Percentiles rank a stretch among this genome's conserved stretches.
Evolutionary conservation across 2,888 invertebrate genomes (phyloP).

Genomic region (Polyommatus icarus): DNA sequence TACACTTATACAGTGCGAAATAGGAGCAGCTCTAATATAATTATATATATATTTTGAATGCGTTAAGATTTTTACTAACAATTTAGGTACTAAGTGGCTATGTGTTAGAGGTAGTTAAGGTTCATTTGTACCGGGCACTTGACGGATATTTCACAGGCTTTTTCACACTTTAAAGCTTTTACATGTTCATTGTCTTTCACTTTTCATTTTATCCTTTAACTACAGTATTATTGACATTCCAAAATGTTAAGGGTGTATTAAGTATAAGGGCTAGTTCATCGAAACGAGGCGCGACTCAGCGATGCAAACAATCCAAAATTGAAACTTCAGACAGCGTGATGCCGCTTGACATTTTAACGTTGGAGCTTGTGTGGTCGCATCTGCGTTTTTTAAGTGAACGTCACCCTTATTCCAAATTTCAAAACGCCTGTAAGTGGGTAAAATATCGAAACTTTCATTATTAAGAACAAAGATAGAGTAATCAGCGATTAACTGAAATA

Average conservation of each 20-base stretch:
- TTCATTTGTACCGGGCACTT: slow-evolving; percentile 47
- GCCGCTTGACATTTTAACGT: not conserved
- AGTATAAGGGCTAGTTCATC: not conserved
- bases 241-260: not conserved
- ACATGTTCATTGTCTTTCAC: not conserved
- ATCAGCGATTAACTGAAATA: too few species aligned
- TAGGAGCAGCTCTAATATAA: slow-evolving; percentile 67
- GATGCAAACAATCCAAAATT: not conserved
- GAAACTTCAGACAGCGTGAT: not conserved
- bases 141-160: slow-evolving; percentile 40
- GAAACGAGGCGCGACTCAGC: not conserved
- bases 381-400: not conserved
- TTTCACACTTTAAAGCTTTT: not conserved
- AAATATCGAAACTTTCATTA: too few species aligned
- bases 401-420: too few species aligned
- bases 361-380: not conserved
- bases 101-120: slow-evolving; percentile 54
- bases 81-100: slow-evolving; percentile 70
- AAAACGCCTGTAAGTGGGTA: too few species aligned
- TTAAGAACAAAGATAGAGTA: not conserved
- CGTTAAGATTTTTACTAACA: slow-evolving; percentile 80
- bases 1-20: slow-evolving; percentile 71
- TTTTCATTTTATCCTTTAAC: not conserved
- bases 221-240: slow-evolving; percentile 24
- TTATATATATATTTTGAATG: slow-evolving; percentile 78